Evolutionary conservation across 1,140 invertebrate genomes (phyloP), one percentile per base, ranked within the genome.

Genomic region (Apis florea): DNA sequence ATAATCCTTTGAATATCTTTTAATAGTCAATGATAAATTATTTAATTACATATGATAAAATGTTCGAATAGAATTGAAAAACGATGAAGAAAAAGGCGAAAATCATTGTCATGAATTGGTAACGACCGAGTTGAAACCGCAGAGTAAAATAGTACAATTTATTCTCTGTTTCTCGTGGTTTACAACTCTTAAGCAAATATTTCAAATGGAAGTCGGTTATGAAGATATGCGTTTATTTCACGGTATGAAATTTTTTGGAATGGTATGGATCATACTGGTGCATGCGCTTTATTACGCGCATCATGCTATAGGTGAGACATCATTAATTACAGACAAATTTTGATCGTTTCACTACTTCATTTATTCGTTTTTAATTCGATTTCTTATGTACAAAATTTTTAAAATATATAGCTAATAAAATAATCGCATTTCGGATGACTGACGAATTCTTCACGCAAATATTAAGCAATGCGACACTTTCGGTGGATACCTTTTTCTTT

Each of bases 401-500:
- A 24, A 84, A 80, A 2, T 4, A n/a, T 70, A 47, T 78, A 93
- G 93, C 92, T 56, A 94, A 94, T 64, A 93, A 89, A 73, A 0
- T 71, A 0, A 86, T 82, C 83, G 69, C 83, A 6, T 92, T 85
- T 79, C 85, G 91, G 69, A 76, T 92, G 79, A 83, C 90, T 0
- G 90, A 93, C 71, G 87, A 83, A 26, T 89, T 93, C 26, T 56
- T 77, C 0, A 64, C 88, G 1, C 94, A 95, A 88, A 74, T 93
- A 12, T 53, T 94, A 21, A 91, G 84, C 75, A 94, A 94, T 79
- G 91, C 92, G 0, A 91, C 91, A 1, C 83, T 93, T 5, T 92
- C 93, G 0, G 94, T 95, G 9, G 94, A 95, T 72, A 94, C 94
- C 0, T 95, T 90, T 85, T 93, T 94, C 76, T 94, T 94, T 79